phyloP scores from a whole-genome alignment of 2,797 vertebrate genomes.

The Gallinago solitaria region DNA sequence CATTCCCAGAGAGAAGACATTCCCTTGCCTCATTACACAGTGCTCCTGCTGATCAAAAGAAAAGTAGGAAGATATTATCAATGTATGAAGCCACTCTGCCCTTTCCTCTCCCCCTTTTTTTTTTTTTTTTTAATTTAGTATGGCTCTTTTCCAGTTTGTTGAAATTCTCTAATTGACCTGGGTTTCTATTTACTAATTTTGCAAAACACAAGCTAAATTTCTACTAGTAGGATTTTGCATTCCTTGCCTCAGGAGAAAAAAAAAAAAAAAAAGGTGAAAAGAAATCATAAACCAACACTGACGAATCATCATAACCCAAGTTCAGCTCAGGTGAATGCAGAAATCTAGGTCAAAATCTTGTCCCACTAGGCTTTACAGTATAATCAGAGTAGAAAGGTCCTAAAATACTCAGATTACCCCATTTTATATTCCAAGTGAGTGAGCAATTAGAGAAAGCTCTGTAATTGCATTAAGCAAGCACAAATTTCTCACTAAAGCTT shows the following conservation, averaged over 20 bases:
- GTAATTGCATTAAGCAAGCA: not conserved
- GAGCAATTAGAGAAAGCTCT: constrained; percentile 19
- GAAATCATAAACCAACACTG: not conserved
- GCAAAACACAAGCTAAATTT: not conserved
- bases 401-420: not conserved
- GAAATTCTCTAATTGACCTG: not conserved
- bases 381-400: not conserved
- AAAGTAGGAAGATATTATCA: constrained; percentile 4
- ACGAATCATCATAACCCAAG: not conserved
- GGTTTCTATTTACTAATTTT: not conserved
- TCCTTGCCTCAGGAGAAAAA: not conserved
- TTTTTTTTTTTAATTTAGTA: constrained; percentile 20
- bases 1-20: constrained; percentile 21
- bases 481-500: not conserved
- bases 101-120: not conserved
- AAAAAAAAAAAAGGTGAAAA: not conserved
- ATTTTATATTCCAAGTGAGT: not conserved
- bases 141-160: not conserved
- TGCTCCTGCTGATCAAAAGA: constrained; percentile 40
- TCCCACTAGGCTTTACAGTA: not conserved
- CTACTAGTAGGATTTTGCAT: not conserved
- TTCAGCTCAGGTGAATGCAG: constrained; percentile 4
- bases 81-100: not conserved
- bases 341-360: constrained; percentile 19
- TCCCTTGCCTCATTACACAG: constrained; percentile 4